These are phyloP conservation scores for Catharus ustulatus DNA, from an alignment of 2,797 vertebrate genomes.

Conservation along the genomic window DNA sequence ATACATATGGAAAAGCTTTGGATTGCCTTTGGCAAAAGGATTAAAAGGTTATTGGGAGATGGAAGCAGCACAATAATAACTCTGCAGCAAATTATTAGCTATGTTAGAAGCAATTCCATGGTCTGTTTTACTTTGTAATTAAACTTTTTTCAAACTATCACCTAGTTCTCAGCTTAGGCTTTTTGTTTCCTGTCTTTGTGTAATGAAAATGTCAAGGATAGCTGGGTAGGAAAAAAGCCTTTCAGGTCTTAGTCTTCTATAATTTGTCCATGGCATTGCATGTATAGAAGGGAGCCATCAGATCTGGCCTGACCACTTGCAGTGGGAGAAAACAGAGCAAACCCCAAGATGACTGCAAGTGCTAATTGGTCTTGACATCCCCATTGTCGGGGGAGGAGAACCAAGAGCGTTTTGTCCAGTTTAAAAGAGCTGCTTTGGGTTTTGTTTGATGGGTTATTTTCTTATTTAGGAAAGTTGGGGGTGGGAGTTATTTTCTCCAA, in stretches of 20 bases:
- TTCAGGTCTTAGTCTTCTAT: neutral
- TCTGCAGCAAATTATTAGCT: slow-evolving; percentile 47
- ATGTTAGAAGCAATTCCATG: slow-evolving; percentile 35
- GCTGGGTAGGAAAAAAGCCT: neutral
- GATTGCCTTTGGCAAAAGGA: slow-evolving; percentile 36
- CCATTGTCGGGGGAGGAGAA: slow-evolving; percentile 30
- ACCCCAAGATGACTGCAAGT: neutral
- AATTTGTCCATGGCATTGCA: neutral
- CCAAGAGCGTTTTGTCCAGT: neutral
- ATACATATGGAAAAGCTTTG: neutral
- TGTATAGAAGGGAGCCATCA: neutral
- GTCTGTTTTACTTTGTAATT: slow-evolving; percentile 40
- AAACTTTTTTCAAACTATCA: slow-evolving; percentile 12
- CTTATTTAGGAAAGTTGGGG: neutral
- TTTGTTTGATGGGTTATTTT: slow-evolving; percentile 9
- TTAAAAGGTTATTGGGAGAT: slow-evolving; percentile 52
- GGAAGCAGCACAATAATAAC: slow-evolving; percentile 18
- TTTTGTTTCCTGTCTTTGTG: slow-evolving; percentile 13
- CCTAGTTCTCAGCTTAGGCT: neutral
- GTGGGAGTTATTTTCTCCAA: neutral
- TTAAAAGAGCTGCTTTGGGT: slow-evolving; percentile 24
- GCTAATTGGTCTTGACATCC: slow-evolving; percentile 43
- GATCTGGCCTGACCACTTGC: slow-evolving; percentile 23
- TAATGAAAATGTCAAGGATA: slow-evolving; percentile 8
- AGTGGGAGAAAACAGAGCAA: slow-evolving; percentile 34